Base-by-base conservation (phyloP, 1,140 invertebrate species). In the Scaptodrosophila lebanonensis region DNA sequence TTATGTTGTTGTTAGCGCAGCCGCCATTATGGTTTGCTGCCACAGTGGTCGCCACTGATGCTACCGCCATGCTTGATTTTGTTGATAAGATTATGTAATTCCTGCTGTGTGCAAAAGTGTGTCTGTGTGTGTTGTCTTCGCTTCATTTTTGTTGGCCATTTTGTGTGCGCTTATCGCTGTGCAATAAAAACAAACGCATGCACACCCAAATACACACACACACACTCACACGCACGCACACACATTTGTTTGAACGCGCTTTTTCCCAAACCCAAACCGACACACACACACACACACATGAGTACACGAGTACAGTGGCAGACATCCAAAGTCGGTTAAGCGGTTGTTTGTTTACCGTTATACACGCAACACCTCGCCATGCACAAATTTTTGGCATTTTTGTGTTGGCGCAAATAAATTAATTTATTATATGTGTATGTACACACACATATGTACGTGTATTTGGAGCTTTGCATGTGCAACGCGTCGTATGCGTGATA, bases 1-100 rank as follows among this genome's bases (percentile, higher is more conserved):
- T 8, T 9, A 15, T 22, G 35, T 35, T 18, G 35, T 29, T 32
- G 22, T 25, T 25, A 25, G 22, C 22, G 3, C 22, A 25, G 22
- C 3, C 22, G 22, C 22, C 22, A 25, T 25, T 25, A 8, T 25
- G 3, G 22, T 25, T n/a, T n/a, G n/a, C n/a, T n/a, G n/a, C n/a
- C n/a, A n/a, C n/a, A n/a, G n/a, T n/a, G n/a, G n/a, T n/a, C n/a
- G n/a, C n/a, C n/a, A n/a, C n/a, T n/a, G n/a, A n/a, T 25, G 29
- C 35, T 50, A 25, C 42, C 61, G 57, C 62, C 47, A 47, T 50
- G 62, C 62, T 65, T 65, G 73, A 77, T 79, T 77, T 73, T 66
- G 39, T 44, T 66, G 73, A 77, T 77, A 79, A 73, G 68, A 77
- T 77, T 77, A 79, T 79, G 73, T 77, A 72, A 66, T 58, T 49